A percentile compares a stretch with the other conserved stretches of the same genome.
Evolutionary conservation across 2,797 vertebrate species (phyloP).

Genomic region (Rhincodon typus): DNA sequence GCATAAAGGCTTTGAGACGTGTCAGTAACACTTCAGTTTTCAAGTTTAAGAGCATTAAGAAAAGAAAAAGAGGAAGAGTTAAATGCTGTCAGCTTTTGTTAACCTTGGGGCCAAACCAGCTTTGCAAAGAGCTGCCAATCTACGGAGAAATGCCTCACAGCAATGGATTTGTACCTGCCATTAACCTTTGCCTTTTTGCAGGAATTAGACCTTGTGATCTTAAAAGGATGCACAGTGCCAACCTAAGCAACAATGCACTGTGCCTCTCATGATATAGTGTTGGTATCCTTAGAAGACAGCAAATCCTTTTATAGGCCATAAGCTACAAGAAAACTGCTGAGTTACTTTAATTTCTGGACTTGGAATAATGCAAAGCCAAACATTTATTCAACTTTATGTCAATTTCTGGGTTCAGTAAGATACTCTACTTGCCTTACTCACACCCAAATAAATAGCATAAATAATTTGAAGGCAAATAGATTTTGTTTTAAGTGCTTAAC

Average conservation of each 20-base stretch:
- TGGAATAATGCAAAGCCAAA: neutral
- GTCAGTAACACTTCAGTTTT: neutral
- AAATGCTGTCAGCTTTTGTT: neutral
- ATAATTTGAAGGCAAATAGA: neutral
- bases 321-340: neutral
- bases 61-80: neutral
- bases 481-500: neutral
- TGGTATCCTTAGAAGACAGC: neutral
- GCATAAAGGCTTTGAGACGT: neutral
- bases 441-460: neutral
- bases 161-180: neutral
- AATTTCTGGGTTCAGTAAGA: neutral
- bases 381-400: neutral
- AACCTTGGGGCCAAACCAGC: neutral
- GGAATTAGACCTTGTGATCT: neutral
- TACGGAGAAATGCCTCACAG: neutral
- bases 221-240: neutral
- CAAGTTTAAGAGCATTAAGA: neutral
- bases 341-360: neutral
- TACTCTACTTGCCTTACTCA: neutral
- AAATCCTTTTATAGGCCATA: neutral
- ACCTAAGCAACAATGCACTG: neutral
- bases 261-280: neutral
- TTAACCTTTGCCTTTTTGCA: neutral
- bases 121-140: neutral